Conservation (phyloP, 1,140 invertebrate genomes). For the Oncopodura yosiiana region DNA sequence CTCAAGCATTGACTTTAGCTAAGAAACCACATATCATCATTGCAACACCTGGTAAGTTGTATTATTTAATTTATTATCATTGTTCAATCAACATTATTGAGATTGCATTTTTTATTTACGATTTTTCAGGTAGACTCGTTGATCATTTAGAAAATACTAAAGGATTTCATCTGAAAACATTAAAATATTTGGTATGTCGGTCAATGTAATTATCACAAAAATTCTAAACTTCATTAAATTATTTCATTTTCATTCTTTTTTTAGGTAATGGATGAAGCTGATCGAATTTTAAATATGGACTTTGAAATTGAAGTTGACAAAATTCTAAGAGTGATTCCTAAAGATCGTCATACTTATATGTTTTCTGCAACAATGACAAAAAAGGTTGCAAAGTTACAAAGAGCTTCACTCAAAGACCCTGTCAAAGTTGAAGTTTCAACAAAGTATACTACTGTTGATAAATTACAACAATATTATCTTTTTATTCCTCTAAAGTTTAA, state of each 20-base stretch:
- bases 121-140: no score
- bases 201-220: no score
- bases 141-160: constrained; percentile 91
- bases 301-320: constrained; percentile 94
- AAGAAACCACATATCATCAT: constrained; percentile 95
- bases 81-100: no score
- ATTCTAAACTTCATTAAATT: no score
- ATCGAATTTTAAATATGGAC: constrained; percentile 90
- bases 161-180: constrained; percentile 75
- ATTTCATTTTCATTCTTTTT: constrained; percentile 3
- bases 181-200: constrained; percentile 68
- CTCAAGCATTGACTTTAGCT: constrained; percentile 76
- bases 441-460: constrained; percentile 96
- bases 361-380: constrained; percentile 99
- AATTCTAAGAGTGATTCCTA: constrained; percentile 82
- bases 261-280: constrained; percentile 88
- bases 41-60: constrained; percentile 82
- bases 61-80: no score
- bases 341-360: constrained; percentile 74
- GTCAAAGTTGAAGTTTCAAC: constrained; percentile 91
- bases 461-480: constrained; percentile 87
- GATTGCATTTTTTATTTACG: no score
- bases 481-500: constrained; percentile 96
- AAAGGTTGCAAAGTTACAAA: constrained; percentile 91
- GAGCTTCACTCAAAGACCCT: constrained; percentile 84